Base-by-base conservation (phyloP, 2,888 invertebrate species). In the Athetis lepigone region DNA sequence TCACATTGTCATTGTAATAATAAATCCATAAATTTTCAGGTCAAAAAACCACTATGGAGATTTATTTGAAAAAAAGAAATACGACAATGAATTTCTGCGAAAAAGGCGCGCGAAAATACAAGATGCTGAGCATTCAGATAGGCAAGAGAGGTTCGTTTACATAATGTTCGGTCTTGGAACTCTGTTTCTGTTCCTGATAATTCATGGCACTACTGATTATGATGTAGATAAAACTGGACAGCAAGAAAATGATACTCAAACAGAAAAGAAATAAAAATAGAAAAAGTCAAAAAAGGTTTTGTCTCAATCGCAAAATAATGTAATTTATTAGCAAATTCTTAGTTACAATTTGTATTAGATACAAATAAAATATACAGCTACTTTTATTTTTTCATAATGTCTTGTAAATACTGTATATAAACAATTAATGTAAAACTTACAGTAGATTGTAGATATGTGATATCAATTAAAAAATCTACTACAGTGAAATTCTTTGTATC, bases 41-140 rank as follows among this genome's bases (percentile, higher is more conserved):
- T 90, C 96, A 0, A 91, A 88, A 68, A 84, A 89, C 33, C 96
- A 96, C 78, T 96, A 96, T 80, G 92, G 93, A 0, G 64, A 82
- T 37, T 69, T 92, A 67, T 89, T 94, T 57, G 79, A 89, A 61
- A 91, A 88, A 67, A 29, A 85, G 19, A 79, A 87, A 67, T 77
- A 85, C 52, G 88, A 92, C 2, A 92, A 80, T 72, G 86, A 89
- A 23, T 80, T 85, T 25, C 7, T 88, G 2, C 85, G 52, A 62
- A 84, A 79, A 55, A 82, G 77, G 63, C 69, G 43, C 23, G 45
- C 39, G 4, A 90, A 88, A 61, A 63, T 62, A 51, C 16, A 36
- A 1, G 83, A 86, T 18, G 36, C 54, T 0, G 16, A 25, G 0
- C 8, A 79, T 5, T 54, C 87, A 1, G 58, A 66, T 3, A 74